Evolutionary conservation across 2,797 vertebrate species (phyloP).

Genomic region (Selene dorsalis): DNA sequence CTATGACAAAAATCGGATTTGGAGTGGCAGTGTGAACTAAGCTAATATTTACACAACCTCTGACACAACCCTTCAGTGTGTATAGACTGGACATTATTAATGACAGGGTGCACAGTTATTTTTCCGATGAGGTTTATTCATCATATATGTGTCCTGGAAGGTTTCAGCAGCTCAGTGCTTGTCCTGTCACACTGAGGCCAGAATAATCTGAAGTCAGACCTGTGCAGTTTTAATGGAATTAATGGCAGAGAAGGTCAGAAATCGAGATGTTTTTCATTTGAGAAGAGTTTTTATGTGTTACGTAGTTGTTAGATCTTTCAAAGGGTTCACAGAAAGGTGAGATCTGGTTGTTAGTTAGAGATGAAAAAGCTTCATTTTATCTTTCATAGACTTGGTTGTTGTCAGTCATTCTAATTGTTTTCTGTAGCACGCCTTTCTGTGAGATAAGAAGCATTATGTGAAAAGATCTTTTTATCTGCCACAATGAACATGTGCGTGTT

Average conservation of each 20-base stretch:
- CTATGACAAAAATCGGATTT: no score
- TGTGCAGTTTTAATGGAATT: background rate
- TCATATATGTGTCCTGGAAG: background rate
- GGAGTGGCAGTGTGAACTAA: no score
- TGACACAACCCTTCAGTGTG: constrained; percentile 1
- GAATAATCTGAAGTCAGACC: constrained; percentile 2
- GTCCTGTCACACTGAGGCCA: background rate
- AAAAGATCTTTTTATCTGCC: no score
- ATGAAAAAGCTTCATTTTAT: constrained; percentile 3
- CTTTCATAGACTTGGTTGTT: background rate
- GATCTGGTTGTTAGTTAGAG: constrained; percentile 4
- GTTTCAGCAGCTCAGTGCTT: background rate
- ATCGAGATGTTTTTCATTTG: background rate
- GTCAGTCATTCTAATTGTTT: background rate
- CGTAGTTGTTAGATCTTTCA: constrained; percentile 19
- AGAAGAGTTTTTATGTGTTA: background rate
- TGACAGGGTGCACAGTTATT: background rate
- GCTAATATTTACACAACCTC: constrained; percentile 18
- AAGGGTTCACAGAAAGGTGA: constrained; percentile 23
- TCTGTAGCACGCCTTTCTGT: background rate
- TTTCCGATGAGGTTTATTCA: constrained; percentile 13
- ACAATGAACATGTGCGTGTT: no score
- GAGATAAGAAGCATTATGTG: constrained; percentile 3
- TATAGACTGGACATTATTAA: constrained; percentile 17
- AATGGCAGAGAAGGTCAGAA: background rate